Base-by-base conservation (phyloP, 2,797 vertebrate genomes). In the Pempheris klunzingeri region DNA sequence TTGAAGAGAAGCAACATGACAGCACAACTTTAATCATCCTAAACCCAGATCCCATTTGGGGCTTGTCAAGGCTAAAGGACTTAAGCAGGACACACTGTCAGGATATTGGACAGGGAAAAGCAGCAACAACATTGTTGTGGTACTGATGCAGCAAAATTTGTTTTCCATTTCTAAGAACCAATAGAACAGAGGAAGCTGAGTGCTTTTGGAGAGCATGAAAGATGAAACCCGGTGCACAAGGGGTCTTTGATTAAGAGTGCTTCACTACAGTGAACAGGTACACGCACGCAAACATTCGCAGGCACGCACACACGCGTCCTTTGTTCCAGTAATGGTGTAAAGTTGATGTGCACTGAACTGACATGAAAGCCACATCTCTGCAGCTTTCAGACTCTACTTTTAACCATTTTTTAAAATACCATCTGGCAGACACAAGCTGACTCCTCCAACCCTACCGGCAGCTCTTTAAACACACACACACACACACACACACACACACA, bases 101-200 rank as follows among this genome's bases (percentile, higher is more conserved):
- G 83, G 79, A 84, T 67, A 82, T 77, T 78, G 82, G 83, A 84
- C 68, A n/a, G 80, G 53, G 75, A 59, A 63, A 32, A 53, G 68
- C 62, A 72, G 83, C 60, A 39, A 24, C 78, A 74, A 68, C 78
- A 83, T 64, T 77, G 62, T 70, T 78, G 75, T 77, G 39, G 30
- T 74, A 78, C 86, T 88, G 83, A 88, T 74, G 82, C 87, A 80
- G 88, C 86, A 85, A 78, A 87, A 83, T 84, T 77, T 38, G 73
- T 77, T 87, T 87, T 85, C 71, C 61, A 83, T 79, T 75, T 83
- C 72, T 67, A 67, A 74, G 67, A 85, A 76, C 46, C 30, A 4
- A 71, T 47, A 63, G 41, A 84, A 77, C 60, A 71, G 62, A 85
- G 64, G 62, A 65, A 18, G 59, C 57, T 47, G 70, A 85, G 75